Evolutionary conservation across 2,888 invertebrate genomes (phyloP), one percentile per base, ranked within the genome.

Genomic region (Apantesis nais): DNA sequence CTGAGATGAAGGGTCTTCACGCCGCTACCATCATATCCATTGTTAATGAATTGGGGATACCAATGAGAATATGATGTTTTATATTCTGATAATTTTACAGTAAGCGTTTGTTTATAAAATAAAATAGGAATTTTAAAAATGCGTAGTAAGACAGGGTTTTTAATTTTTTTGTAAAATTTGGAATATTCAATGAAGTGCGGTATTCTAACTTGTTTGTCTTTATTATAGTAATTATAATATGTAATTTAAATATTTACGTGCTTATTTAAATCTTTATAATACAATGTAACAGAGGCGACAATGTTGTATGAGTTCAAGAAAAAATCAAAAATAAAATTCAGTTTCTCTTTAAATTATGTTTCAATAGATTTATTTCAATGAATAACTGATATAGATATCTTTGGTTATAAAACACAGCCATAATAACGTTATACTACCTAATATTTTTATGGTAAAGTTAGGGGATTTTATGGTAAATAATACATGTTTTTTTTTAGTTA

Each of bases 21-120:
- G 85, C 86, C 85, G 84, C 83, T 73, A 62, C 74, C 74, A 79
- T 80, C 85, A 86, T 86, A 90, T 91, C 88, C 89, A 88, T 90
- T 89, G 89, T 89, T 93, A 93, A 93, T 93, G 91, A 92, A 88
- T 83, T 75, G 86, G 90, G 89, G 89, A 76, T 65, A 31, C 77
- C 66, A 73, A 61, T 73, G 70, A 72, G 69, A 62, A 74, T 73
- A 61, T 55, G 37, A 48, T 19, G 9, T 63, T 63, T 63, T 4
- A 16, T 2, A 29, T 19, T 29, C 19, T 29, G 41, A 12, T 63
- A 41, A 9, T 29, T 63, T 29, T 44, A 39, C 12, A 8, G n/a
- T 5, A 25, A 14, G 12, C 14, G 12, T 34, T 62, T 62, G n/a
- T 34, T 0, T 25, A 25, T 2, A 12, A 62, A 4, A 14, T 25